Evolutionary conservation across 1,140 invertebrate genomes (phyloP), one percentile per base, ranked within the genome.

Genomic region (Hylyphantes graminicola): DNA sequence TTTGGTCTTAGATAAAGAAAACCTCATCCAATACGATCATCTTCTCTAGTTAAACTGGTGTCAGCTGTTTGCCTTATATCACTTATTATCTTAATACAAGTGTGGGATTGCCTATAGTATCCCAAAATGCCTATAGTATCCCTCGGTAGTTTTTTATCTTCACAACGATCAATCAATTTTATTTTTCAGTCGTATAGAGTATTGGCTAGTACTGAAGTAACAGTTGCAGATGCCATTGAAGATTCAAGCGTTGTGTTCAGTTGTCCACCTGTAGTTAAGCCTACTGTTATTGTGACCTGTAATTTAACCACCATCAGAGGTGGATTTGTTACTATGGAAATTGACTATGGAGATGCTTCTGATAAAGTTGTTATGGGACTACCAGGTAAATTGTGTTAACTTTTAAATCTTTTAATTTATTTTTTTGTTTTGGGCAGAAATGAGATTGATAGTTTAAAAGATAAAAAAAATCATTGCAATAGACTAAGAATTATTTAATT

Each of bases 181-280:
- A n/a, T 54, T 50, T 67, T 80, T 54, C 57, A 85, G 85, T 63
- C 68, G 48, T 86, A 86, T 53, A 63, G 79, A 54, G 81, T 86
- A 57, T 54, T 82, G 51, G 79, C 81, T 57, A 84, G 82, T 59
- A 79, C 85, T 63, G 57, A 70, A 10, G 64, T 87, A 35, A 81
- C 68, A 72, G 77, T 87, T n/a, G 79, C 81, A 17, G 75, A 80
- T 13, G 79, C 54, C 65, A 65, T 87, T 48, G 55, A 81, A 57
- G 72, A 87, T 63, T 55, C 85, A 48, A 78, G 80, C 63, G 74
- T 87, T 55, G 59, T 55, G 0, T 87, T 87, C 13, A 75, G 75
- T 15, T 87, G 87, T 72, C 85, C 86, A 21, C 57, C 74, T 21
- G 85, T 87, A 15, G 85, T 87, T n/a, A 86, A 87, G 65, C 87